Conservation (phyloP, 2,113 vertebrate genomes). For the Chinchilla lanigera region DNA sequence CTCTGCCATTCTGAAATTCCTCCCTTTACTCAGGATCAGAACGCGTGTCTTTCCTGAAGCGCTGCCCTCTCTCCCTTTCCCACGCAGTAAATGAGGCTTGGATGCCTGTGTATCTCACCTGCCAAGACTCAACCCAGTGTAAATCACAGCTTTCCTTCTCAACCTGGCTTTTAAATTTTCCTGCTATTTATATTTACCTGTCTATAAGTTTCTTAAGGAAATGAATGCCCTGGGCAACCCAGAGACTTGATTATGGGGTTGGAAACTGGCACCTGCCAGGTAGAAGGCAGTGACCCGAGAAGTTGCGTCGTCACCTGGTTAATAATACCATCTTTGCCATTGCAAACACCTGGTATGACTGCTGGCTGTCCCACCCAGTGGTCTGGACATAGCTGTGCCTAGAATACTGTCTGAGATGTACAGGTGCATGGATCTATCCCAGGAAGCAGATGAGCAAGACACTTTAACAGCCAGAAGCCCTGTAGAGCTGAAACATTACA, state of each 20-base stretch:
- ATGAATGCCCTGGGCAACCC: neutral
- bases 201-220: neutral
- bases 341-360: neutral
- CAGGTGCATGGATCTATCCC: neutral
- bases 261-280: neutral
- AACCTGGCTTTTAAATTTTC: neutral
- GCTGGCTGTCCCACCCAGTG: neutral
- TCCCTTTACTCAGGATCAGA: neutral
- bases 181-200: neutral
- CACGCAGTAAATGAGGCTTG: neutral
- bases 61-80: neutral
- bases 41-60: neutral
- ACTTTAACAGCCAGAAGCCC: conserved; percentile 3
- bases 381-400: neutral
- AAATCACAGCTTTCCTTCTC: neutral
- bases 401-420: neutral
- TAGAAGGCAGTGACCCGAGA: neutral
- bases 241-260: neutral
- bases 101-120: neutral
- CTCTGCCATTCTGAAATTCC: neutral
- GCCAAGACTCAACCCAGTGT: neutral
- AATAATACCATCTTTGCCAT: neutral
- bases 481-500: neutral
- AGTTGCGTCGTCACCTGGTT: neutral
- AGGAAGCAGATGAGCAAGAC: neutral